Evolutionary conservation across 2,888 invertebrate genomes (phyloP).

Genomic region (Platerodrilus igneus): DNA sequence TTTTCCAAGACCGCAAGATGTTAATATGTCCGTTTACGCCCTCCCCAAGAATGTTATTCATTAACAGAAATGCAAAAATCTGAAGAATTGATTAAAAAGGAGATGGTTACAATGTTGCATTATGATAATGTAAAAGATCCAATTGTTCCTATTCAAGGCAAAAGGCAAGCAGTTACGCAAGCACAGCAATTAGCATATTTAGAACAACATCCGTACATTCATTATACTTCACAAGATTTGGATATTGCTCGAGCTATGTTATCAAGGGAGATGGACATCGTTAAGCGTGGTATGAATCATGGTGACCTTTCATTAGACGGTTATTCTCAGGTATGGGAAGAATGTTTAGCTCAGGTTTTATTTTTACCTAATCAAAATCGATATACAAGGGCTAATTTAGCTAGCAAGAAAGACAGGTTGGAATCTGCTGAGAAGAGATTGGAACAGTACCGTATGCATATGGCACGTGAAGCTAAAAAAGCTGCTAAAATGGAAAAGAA

Average conservation of each 20-base stretch:
- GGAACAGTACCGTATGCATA: conserved; percentile 90
- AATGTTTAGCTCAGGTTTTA: conserved; percentile 87
- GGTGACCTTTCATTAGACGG: conserved; percentile 89
- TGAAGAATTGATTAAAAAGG: conserved; percentile 91
- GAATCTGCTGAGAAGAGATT: conserved; percentile 89
- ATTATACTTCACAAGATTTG: conserved; percentile 64
- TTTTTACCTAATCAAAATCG: conserved; percentile 71
- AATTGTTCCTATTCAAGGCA: conserved; percentile 42
- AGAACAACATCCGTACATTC: conserved; percentile 80
- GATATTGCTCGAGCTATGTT: conserved; percentile 62
- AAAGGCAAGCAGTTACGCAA: conserved; percentile 56
- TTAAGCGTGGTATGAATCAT: conserved; percentile 91
- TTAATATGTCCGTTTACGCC: conserved; percentile 80
- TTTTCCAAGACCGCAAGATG: conserved; percentile 79
- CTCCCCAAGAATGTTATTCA: conserved; percentile 68
- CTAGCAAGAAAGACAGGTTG: conserved; percentile 92
- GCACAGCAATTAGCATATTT: conserved; percentile 75
- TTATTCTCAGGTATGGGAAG: conserved; percentile 92
- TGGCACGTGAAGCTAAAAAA: conserved; percentile 94
- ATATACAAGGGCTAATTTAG: conserved; percentile 90
- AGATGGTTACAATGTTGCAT: conserved; percentile 94
- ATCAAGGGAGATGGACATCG: conserved; percentile 80
- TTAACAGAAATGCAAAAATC: conserved; percentile 88
- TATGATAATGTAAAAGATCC: conserved; percentile 84
- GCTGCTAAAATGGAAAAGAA: conserved; percentile 98